Percentiles rank a stretch among this genome's conserved stretches.
These are phyloP conservation scores for Leptarthrus brevirostris DNA, from an alignment of 2,888 invertebrate species.

Conservation along the genomic window DNA sequence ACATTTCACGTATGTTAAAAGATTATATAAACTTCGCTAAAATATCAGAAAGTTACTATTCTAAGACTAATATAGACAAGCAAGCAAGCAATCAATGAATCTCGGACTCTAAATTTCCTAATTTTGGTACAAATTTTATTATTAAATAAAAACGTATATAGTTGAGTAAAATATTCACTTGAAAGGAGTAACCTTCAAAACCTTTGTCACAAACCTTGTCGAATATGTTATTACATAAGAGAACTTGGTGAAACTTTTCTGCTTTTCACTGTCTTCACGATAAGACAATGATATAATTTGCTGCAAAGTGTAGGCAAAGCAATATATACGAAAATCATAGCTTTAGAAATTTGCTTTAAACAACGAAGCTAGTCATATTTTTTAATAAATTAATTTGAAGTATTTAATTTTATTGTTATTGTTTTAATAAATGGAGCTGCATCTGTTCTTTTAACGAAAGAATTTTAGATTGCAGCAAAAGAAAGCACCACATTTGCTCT, in stretches of 20 bases:
- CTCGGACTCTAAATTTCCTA: background rate
- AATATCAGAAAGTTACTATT: background rate
- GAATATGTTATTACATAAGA: background rate
- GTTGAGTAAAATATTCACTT: conserved; percentile 12
- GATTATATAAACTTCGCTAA: too few species aligned
- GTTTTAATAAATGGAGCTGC: conserved; percentile 19
- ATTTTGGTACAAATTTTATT: conserved; percentile 1
- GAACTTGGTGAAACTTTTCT: conserved; percentile 52
- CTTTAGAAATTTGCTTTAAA: too few species aligned
- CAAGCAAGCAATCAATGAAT: background rate
- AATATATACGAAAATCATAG: too few species aligned
- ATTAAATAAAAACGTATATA: conserved; percentile 2
- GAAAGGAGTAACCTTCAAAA: conserved; percentile 35
- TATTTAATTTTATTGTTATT: conserved; percentile 1
- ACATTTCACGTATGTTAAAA: too few species aligned
- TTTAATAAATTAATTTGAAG: too few species aligned
- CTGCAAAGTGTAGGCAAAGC: conserved; percentile 30
- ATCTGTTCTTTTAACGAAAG: conserved; percentile 30
- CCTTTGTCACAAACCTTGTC: conserved; percentile 27
- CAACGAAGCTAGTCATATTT: too few species aligned
- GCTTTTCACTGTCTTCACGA: conserved; percentile 65
- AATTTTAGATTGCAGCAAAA: conserved; percentile 19
- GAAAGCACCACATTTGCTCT: conserved; percentile 6
- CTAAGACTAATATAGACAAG: background rate
- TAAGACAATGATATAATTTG: conserved; percentile 59